Percentiles rank a stretch among this genome's conserved stretches.
Conservation (phyloP, 23 tunicate species). For the Trididemnum miniatum region DNA sequence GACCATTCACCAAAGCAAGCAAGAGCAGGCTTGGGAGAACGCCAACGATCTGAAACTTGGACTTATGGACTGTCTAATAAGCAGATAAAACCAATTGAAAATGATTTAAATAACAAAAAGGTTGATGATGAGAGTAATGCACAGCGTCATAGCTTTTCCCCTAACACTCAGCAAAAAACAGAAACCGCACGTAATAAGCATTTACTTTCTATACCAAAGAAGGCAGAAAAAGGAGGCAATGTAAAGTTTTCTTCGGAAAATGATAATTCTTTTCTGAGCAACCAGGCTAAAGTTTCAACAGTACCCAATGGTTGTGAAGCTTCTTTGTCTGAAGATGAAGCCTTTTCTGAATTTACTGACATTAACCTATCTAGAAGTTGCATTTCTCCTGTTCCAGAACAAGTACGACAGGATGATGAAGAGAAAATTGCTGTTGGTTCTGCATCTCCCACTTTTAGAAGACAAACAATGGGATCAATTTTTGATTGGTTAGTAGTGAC, state of each 20-base stretch:
- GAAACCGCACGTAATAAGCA: not conserved
- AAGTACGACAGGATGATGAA: not conserved
- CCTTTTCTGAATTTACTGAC: no score
- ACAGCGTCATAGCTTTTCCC: no score
- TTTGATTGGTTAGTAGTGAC: conserved; percentile 9
- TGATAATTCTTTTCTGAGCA: no score
- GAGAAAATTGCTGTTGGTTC: no score
- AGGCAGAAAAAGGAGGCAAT: no score
- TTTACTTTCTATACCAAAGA: not conserved
- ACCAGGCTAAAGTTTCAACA: not conserved
- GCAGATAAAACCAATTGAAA: not conserved
- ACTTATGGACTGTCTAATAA: not conserved
- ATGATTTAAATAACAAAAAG: no score
- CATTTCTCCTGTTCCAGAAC: not conserved
- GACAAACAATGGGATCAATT: not conserved
- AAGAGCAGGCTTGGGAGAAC: not conserved
- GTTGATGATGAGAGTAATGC: not conserved
- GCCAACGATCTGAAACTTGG: conserved; percentile 33
- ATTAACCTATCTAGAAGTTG: not conserved
- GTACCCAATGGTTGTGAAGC: not conserved
- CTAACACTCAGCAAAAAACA: not conserved
- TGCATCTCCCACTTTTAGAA: not conserved
- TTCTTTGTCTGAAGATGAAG: not conserved
- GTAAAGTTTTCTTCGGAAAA: no score
- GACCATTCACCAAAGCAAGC: not conserved